phyloP scores from a whole-genome alignment of 2,113 vertebrate genomes.

The Pipa parva region DNA sequence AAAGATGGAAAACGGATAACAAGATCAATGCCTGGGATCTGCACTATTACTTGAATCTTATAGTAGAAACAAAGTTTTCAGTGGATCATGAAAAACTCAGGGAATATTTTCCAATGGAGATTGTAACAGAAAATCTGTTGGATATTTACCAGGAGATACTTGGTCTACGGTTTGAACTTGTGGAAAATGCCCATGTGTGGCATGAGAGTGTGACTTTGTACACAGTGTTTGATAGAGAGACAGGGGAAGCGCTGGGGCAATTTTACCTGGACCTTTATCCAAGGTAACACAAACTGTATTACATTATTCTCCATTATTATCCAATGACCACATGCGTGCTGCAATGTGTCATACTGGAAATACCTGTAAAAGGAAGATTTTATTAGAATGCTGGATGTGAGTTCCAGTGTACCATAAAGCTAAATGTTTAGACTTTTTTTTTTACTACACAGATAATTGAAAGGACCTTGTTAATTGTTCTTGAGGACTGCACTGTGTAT shows the following conservation, averaged over 20 bases:
- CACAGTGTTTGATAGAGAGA: conserved; percentile 69
- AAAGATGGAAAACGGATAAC: conserved; percentile 69
- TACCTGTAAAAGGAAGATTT: no score
- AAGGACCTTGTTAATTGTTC: no score
- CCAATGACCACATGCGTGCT: background rate
- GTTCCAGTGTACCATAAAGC: no score
- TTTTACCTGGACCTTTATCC: conserved; percentile 93
- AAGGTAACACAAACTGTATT: conserved; percentile 67
- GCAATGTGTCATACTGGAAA: no score
- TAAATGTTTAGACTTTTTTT: no score
- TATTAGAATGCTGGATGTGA: no score
- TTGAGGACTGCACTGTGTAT: no score
- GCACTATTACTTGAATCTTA: conserved; percentile 87
- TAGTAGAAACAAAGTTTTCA: conserved; percentile 84
- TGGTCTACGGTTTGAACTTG: conserved; percentile 77
- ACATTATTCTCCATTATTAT: no score
- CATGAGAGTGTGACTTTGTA: conserved; percentile 78
- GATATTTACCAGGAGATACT: conserved; percentile 86
- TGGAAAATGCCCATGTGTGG: conserved; percentile 75
- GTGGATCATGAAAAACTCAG: conserved; percentile 89
- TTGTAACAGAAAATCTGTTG: conserved; percentile 82
- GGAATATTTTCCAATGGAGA: conserved; percentile 86
- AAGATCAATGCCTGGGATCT: conserved; percentile 91
- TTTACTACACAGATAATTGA: no score
- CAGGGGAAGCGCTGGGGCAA: conserved; percentile 78